These are phyloP conservation scores for Lanius ludovicianus DNA, from an alignment of 2,113 vertebrate species.

Conservation along the genomic window DNA sequence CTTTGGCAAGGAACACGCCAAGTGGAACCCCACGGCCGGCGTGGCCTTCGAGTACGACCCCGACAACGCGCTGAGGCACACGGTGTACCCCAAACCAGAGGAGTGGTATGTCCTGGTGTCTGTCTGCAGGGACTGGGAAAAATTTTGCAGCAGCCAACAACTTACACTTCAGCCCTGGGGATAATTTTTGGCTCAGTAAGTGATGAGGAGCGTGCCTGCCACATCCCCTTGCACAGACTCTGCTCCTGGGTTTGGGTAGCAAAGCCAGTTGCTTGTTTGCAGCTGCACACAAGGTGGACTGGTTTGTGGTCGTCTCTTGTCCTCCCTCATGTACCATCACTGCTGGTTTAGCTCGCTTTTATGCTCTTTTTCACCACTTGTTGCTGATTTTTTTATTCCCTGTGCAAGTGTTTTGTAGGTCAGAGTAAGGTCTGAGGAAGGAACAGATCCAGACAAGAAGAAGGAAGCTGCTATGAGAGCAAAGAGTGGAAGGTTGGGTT, in stretches of 20 bases:
- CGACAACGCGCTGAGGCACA: constrained; percentile 93
- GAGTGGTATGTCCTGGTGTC: constrained; percentile 82
- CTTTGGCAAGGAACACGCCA: constrained; percentile 97
- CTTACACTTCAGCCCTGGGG: not conserved
- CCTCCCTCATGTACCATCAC: accelerated
- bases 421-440: not conserved
- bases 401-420: not conserved
- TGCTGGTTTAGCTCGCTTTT: not conserved
- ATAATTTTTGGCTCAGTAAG: not conserved
- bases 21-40: constrained; percentile 97
- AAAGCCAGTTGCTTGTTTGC: not conserved
- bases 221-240: accelerated
- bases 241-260: not conserved
- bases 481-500: not conserved
- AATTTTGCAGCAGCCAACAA: not conserved
- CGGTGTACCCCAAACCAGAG: constrained; percentile 93
- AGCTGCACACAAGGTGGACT: not conserved
- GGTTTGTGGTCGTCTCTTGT: not conserved
- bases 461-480: not conserved
- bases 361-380: not conserved
- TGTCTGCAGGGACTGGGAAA: not conserved
- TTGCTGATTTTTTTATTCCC: not conserved
- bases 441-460: not conserved
- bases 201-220: accelerated
- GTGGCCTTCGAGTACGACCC: constrained; percentile 98